phyloP scores from a whole-genome alignment of 1,140 invertebrate species.

The Chrysopa pallens region DNA sequence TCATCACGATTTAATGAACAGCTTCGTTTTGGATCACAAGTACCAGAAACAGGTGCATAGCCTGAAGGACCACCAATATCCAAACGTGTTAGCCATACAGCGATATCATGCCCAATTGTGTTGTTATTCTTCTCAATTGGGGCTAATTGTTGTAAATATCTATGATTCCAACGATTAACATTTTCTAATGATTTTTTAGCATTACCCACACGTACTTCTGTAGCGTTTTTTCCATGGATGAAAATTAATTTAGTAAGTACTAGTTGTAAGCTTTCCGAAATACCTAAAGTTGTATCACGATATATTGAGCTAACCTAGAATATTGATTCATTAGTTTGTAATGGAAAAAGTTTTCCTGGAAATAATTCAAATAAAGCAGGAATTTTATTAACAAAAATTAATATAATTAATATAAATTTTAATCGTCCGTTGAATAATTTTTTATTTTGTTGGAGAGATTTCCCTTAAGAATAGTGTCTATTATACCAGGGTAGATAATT shows the following conservation, averaged over 20 bases:
- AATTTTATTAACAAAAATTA: too few species aligned
- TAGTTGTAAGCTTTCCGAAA: constrained; percentile 37
- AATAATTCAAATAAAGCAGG: too few species aligned
- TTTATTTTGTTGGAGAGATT: too few species aligned
- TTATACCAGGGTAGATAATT: too few species aligned
- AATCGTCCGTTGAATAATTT: too few species aligned
- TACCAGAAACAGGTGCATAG: constrained; percentile 59
- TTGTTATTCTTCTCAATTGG: constrained; percentile 22
- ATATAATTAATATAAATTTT: too few species aligned
- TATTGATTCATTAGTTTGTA: constrained; percentile 1
- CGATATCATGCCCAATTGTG: constrained; percentile 36
- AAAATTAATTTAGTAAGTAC: constrained; percentile 43
- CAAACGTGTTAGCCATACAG: constrained; percentile 52
- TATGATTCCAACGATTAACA: constrained; percentile 57
- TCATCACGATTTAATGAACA: constrained; percentile 61
- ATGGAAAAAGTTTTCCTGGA: too few species aligned
- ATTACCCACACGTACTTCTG: constrained; percentile 39
- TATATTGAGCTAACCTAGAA: constrained; percentile 51
- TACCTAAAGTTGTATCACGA: constrained; percentile 42
- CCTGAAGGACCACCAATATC: constrained; percentile 61
- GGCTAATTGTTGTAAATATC: constrained; percentile 27
- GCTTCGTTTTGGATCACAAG: constrained; percentile 49
- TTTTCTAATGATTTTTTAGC: constrained; percentile 51
- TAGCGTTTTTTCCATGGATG: constrained; percentile 37
- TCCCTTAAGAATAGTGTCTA: too few species aligned